Base-by-base conservation (phyloP, 1,140 invertebrate species). In the Drosophila chauvacae region DNA sequence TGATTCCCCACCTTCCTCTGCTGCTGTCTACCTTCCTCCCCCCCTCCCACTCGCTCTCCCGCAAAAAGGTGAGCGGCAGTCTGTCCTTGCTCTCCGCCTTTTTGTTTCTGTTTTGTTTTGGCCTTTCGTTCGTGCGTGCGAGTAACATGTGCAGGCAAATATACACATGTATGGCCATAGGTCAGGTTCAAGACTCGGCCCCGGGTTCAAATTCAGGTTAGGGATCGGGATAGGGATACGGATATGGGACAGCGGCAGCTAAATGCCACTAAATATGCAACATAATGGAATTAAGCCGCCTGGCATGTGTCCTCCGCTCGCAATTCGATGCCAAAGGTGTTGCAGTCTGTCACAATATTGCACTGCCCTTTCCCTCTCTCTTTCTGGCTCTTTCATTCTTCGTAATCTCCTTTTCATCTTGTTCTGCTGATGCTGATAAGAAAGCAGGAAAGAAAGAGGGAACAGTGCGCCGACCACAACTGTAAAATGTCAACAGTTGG, bases 221-320 rank as follows among this genome's bases (percentile, higher is more conserved):
- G 23, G 65, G 65, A 39, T 68, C 50, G 42, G 64, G 13, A 57
- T 35, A 41, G 28, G 64, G 68, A 56, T 47, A 44, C 3, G 70
- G 71, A 65, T 44, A n/a, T 42, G 45, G 53, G 41, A 66, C 55
- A 64, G 28, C 18, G 51, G 47, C 64, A 80, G 58, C 71, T 70
- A 79, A 87, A 82, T 86, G 83, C 84, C 80, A 88, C 83, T 80
- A 88, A 83, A 87, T 88, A 87, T 87, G 84, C 83, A 83, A 79
- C 68, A 88, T 76, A 87, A 86, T 69, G 70, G 60, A 56, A 61
- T 42, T 58, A 59, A 45, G 39, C 33, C 50, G 48, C 63, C 20
- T 77, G 64, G 56, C 74, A 77, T 77, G 74, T 77, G 74, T 77
- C 74, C 53, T 59, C 7, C n/a, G 53, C 14, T 39, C 20, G 69